These are phyloP conservation scores for Aphidius gifuensis DNA, from an alignment of 1,140 invertebrate species.

Conservation along the genomic window DNA sequence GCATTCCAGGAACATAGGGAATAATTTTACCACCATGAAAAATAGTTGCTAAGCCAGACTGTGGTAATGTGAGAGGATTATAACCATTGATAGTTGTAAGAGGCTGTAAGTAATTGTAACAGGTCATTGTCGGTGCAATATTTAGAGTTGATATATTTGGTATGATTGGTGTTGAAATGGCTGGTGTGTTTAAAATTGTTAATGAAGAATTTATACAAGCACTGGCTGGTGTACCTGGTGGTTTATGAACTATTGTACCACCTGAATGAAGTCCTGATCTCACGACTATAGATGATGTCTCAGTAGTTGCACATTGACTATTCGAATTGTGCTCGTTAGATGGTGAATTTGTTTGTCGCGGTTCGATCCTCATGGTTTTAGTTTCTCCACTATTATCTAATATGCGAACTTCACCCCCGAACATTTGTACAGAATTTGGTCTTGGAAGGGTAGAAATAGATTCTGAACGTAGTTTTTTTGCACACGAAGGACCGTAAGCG, in stretches of 20 bases:
- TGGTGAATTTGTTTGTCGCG: slow-evolving; percentile 51
- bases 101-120: slow-evolving; percentile 45
- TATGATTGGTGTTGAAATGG: slow-evolving; percentile 58
- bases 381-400: slow-evolving; percentile 64
- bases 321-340: slow-evolving; percentile 33
- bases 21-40: slow-evolving; percentile 68
- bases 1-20: slow-evolving; percentile 81
- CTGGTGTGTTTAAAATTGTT: slow-evolving; percentile 58
- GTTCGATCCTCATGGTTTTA: slow-evolving; percentile 70
- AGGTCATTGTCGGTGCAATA: slow-evolving; percentile 53
- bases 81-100: slow-evolving; percentile 64
- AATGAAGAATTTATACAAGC: slow-evolving; percentile 37
- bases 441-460: slow-evolving; percentile 51
- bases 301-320: slow-evolving; percentile 39
- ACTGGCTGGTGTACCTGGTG: slow-evolving; percentile 44
- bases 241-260: slow-evolving; percentile 65
- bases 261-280: slow-evolving; percentile 72
- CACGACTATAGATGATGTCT: slow-evolving; percentile 64
- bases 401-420: slow-evolving; percentile 76
- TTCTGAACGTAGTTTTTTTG: slow-evolving; percentile 58
- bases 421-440: slow-evolving; percentile 66
- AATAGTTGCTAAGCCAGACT: slow-evolving; percentile 44
- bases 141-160: slow-evolving; percentile 61
- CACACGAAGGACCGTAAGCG: slow-evolving; percentile 51
- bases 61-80: slow-evolving; percentile 64